These are phyloP conservation scores for Syngnathus scovelli DNA, from an alignment of 2,113 vertebrate genomes.

Conservation along the genomic window DNA sequence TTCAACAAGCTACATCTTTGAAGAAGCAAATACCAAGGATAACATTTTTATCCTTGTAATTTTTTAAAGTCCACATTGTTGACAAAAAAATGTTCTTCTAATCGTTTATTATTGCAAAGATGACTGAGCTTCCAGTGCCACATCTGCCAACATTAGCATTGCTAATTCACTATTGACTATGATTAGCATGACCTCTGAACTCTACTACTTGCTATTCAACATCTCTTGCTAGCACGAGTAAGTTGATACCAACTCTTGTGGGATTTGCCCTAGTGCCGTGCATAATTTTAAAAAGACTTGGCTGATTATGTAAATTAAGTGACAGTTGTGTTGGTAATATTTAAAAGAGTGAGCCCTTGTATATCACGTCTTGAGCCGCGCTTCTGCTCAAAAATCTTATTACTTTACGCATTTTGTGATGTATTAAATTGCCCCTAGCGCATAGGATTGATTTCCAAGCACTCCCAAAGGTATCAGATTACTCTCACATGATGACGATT, in stretches of 20 bases:
- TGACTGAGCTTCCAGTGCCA: background rate
- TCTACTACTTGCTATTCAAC: background rate
- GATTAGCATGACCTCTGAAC: background rate
- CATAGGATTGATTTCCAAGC: background rate
- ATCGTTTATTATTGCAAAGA: background rate
- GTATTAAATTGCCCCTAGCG: background rate
- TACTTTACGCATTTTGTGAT: background rate
- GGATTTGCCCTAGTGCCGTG: background rate
- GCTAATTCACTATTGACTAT: background rate
- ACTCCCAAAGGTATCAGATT: background rate
- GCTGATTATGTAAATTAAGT: background rate
- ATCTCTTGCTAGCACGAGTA: background rate
- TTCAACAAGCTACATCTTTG: background rate
- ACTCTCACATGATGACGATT: background rate
- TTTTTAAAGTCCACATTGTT: background rate
- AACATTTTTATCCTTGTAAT: background rate
- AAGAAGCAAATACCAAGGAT: background rate
- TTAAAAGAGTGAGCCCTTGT: background rate
- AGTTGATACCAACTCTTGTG: background rate
- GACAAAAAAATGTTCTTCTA: background rate
- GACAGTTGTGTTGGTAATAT: background rate
- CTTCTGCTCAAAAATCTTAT: background rate
- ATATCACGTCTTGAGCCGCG: background rate
- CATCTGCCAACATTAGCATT: background rate
- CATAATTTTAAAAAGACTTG: conserved; percentile 8